Conservation (phyloP, 2,888 invertebrate genomes). For the Trichogramma dendrolimi region DNA sequence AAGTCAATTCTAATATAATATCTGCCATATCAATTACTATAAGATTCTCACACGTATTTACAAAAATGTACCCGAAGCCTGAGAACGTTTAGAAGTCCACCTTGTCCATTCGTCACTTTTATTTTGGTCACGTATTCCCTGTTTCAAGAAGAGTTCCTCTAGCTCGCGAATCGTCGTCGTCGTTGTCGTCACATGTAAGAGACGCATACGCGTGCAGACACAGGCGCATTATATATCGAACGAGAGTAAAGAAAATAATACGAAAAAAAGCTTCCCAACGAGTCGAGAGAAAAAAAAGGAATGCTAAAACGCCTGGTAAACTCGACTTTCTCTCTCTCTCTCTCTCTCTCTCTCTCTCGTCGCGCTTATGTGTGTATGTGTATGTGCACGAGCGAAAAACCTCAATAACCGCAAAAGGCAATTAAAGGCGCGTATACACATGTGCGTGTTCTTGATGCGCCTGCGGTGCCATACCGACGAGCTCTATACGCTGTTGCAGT, state of each 20-base stretch:
- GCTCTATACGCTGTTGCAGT: background rate
- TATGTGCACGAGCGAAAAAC: slow-evolving; percentile 12
- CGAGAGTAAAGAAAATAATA: background rate
- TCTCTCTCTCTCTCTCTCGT: slow-evolving; percentile 8
- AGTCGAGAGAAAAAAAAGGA: background rate
- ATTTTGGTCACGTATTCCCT: slow-evolving; percentile 11
- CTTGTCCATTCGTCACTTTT: slow-evolving; percentile 17
- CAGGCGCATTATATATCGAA: background rate
- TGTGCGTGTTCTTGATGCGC: slow-evolving; percentile 3
- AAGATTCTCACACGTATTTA: too few species aligned
- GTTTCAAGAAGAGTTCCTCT: too few species aligned
- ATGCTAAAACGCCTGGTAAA: too few species aligned
- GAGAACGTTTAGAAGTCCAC: background rate
- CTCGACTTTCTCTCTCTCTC: slow-evolving; percentile 20
- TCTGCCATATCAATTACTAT: too few species aligned
- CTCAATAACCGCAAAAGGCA: slow-evolving; percentile 27
- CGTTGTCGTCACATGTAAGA: too few species aligned
- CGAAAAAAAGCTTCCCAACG: background rate
- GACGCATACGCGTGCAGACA: too few species aligned
- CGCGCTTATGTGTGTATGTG: background rate
- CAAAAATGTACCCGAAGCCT: too few species aligned
- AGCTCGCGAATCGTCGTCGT: too few species aligned
- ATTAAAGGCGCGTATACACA: slow-evolving; percentile 10
- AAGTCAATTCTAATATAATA: too few species aligned
- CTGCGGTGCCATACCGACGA: background rate